Evolutionary conservation across 2,797 vertebrate species (phyloP), one percentile per base, ranked within the genome.

Genomic region (Phrynocephalus guinanensis): DNA sequence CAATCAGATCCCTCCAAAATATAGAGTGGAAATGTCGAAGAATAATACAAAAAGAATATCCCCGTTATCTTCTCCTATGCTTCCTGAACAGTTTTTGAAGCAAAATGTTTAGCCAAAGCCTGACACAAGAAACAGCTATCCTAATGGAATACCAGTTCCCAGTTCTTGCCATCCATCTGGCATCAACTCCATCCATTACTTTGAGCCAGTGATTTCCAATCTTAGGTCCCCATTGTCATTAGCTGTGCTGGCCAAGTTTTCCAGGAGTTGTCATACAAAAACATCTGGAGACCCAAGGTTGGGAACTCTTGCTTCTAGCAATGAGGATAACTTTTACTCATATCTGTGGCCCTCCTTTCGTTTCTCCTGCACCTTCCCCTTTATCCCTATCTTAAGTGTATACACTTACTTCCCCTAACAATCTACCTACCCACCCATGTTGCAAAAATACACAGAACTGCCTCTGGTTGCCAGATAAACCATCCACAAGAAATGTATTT

Each of bases 1-100:
- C 28, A 94, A 87, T 89, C 81, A 94, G 91, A 92, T 94, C 91
- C 88, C 90, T 93, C 88, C 91, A 85, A 94, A 90, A 93, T 87
- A 89, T 85, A 91, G 90, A 89, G 67, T 78, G 91, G 79, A 87
- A 95, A 94, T 90, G 89, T 92, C 93, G 91, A 90, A 93, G 95
- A 94, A 92, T 92, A 94, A 96, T 87, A 94, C 84, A 90, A 93
- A 92, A 85, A 92, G 92, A 88, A 90, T 93, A 90, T 94, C 91
- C 89, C 88, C 88, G 90, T 93, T 90, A 90, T 90, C 94, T 92
- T 89, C 88, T 88, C 89, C 85, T 1, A 87, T 87, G 88, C 91
- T 92, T 84, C 93, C 80, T 93, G 91, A 94, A 94, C 89, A 85
- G 90, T 85, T 95, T 94, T 95, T 82, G 90, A 93, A 95, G 91